These are phyloP conservation scores for Rhinolophus sinicus DNA, from an alignment of 2,113 vertebrate genomes.

Conservation along the genomic window DNA sequence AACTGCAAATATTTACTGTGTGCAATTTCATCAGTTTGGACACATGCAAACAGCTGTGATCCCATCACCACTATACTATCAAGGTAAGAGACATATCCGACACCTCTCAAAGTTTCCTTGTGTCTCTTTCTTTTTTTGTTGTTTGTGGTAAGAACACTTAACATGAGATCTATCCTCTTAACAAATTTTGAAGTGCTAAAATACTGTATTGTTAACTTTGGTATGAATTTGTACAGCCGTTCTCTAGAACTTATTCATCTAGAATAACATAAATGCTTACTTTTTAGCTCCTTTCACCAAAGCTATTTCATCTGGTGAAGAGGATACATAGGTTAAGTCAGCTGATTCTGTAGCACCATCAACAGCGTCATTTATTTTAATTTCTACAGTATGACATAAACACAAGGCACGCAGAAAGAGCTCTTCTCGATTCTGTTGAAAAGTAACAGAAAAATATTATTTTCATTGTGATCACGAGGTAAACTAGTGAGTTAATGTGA, in stretches of 20 bases:
- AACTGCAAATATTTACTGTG: not conserved
- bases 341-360: slow-evolving; percentile 78
- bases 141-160: not conserved
- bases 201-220: not conserved
- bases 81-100: not conserved
- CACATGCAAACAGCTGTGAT: not conserved
- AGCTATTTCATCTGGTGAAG: slow-evolving; percentile 97
- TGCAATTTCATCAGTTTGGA: not conserved
- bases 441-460: slow-evolving; percentile 18
- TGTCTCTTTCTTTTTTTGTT: not conserved
- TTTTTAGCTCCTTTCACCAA: slow-evolving; percentile 96
- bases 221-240: accelerated
- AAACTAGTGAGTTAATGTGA: slow-evolving; percentile 21
- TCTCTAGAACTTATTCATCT: not conserved
- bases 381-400: slow-evolving; percentile 97
- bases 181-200: not conserved
- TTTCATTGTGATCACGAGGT: slow-evolving; percentile 41
- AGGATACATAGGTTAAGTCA: slow-evolving; percentile 90
- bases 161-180: not conserved
- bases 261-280: slow-evolving; percentile 84
- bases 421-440: slow-evolving; percentile 92
- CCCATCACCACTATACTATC: not conserved
- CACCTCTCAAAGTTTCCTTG: not conserved
- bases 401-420: slow-evolving; percentile 96
- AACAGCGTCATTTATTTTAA: slow-evolving; percentile 87